Conservation (phyloP, 2,888 invertebrate genomes). For the Noctua janthina region DNA sequence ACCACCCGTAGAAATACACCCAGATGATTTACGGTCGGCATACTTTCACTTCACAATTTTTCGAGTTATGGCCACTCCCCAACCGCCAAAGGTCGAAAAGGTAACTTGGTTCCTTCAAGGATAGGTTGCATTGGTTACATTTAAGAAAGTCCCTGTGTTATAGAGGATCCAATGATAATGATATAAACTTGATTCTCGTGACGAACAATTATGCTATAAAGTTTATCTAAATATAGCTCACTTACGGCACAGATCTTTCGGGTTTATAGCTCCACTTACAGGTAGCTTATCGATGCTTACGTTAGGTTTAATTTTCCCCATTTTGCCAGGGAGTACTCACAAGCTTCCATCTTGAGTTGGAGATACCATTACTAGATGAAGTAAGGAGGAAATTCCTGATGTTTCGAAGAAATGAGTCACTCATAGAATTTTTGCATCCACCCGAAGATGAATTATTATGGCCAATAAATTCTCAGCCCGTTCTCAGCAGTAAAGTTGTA, state of each 20-base stretch:
- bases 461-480: constrained; percentile 10
- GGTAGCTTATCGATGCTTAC: background rate
- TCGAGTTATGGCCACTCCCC: constrained; percentile 88
- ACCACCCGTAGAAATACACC: constrained; percentile 76
- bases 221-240: no score
- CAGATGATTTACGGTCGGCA: constrained; percentile 81
- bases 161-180: background rate
- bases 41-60: constrained; percentile 87
- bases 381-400: constrained; percentile 81
- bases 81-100: constrained; percentile 89
- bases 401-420: constrained; percentile 79
- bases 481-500: constrained; percentile 8
- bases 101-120: constrained; percentile 61
- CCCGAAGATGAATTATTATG: constrained; percentile 80
- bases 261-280: background rate
- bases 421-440: constrained; percentile 80
- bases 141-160: background rate
- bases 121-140: background rate
- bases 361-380: constrained; percentile 89
- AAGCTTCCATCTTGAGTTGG: constrained; percentile 88
- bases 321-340: constrained; percentile 79
- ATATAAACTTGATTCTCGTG: background rate
- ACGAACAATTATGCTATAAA: no score
- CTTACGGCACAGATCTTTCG: no score
- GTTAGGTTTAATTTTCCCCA: background rate